A percentile compares a stretch with the other conserved stretches of the same genome.
Evolutionary conservation across 2,888 invertebrate genomes (phyloP).

Genomic region (Drosophila neotestacea): DNA sequence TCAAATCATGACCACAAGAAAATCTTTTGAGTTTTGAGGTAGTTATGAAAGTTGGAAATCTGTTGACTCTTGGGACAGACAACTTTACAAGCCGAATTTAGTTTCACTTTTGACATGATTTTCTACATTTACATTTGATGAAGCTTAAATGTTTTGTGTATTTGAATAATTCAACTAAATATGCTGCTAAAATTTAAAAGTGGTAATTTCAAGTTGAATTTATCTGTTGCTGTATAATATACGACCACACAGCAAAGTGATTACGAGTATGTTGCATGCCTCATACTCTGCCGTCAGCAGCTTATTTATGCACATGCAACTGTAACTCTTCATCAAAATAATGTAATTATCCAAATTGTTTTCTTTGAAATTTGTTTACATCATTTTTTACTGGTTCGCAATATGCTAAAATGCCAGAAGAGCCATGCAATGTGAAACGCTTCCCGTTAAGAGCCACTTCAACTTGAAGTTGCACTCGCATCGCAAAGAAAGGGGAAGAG

Average conservation of each 20-base stretch:
- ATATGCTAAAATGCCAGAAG: conserved; percentile 56
- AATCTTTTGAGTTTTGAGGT: too few species aligned
- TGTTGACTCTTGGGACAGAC: too few species aligned
- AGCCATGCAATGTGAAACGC: conserved; percentile 65
- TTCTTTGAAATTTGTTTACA: conserved; percentile 80
- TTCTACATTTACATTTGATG: too few species aligned
- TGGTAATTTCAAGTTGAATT: conserved; percentile 8
- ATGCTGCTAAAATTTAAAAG: background rate
- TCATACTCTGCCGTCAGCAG: conserved; percentile 18
- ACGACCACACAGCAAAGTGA: conserved; percentile 65
- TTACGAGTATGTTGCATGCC: conserved; percentile 24
- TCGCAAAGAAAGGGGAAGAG: background rate
- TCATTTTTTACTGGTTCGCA: conserved; percentile 58
- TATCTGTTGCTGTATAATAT: conserved; percentile 2
- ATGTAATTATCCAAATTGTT: conserved; percentile 81
- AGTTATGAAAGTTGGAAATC: too few species aligned
- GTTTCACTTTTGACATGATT: too few species aligned
- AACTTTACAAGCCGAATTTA: too few species aligned
- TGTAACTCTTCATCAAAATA: conserved; percentile 78
- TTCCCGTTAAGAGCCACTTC: conserved; percentile 78
- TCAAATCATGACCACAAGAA: too few species aligned
- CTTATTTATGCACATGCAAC: conserved; percentile 70
- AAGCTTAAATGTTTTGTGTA: background rate
- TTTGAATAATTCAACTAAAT: background rate
- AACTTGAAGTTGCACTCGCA: conserved; percentile 45